Evolutionary conservation across 2,888 invertebrate genomes (phyloP).

Genomic region (Cremastinae sp.): DNA sequence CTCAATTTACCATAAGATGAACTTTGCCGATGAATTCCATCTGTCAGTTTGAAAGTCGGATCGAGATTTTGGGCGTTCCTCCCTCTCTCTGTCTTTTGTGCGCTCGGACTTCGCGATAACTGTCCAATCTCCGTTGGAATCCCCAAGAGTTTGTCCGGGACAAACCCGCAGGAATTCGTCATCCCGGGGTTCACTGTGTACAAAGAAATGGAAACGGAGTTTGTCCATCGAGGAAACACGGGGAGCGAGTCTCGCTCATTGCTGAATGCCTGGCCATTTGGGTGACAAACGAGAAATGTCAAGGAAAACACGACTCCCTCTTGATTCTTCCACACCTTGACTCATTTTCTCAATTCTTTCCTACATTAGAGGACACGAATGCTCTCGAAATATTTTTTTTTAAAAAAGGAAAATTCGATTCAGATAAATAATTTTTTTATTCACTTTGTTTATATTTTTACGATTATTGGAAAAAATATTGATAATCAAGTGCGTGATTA

Average conservation of each 20-base stretch:
- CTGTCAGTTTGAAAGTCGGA: constrained; percentile 22
- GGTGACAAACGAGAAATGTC: constrained; percentile 71
- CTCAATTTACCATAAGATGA: not conserved
- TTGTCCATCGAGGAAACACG: constrained; percentile 47
- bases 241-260: constrained; percentile 53
- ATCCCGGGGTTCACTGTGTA: constrained; percentile 70
- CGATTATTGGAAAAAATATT: constrained; percentile 1
- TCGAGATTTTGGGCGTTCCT: constrained; percentile 55
- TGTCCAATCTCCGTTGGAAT: constrained; percentile 60
- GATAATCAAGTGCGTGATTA: constrained; percentile 68
- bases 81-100: constrained; percentile 45
- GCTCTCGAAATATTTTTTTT: too few relatives aligned
- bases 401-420: too few relatives aligned
- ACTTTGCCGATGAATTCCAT: constrained; percentile 32
- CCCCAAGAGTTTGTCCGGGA: constrained; percentile 75
- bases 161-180: constrained; percentile 60
- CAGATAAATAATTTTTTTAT: too few relatives aligned
- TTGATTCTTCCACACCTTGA: constrained; percentile 13
- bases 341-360: constrained; percentile 36
- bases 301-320: constrained; percentile 50
- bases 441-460: not conserved
- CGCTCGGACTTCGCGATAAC: constrained; percentile 10
- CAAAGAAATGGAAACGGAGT: constrained; percentile 64
- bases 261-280: constrained; percentile 78
- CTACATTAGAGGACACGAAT: too few relatives aligned